These are phyloP conservation scores for Blastobasis lacticolella DNA, from an alignment of 2,888 invertebrate genomes.

Conservation along the genomic window DNA sequence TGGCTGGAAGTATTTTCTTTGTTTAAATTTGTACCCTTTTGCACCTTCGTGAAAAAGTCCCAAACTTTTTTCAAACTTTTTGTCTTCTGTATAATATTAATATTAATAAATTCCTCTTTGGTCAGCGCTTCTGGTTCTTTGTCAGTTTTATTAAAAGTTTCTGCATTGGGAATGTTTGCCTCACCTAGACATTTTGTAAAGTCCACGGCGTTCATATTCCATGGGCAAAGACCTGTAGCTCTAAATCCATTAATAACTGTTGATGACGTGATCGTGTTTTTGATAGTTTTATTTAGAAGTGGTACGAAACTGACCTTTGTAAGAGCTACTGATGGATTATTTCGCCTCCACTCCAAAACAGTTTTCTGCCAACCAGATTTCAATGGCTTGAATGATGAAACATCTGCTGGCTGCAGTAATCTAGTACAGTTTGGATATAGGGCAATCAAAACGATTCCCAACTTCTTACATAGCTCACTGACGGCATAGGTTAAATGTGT, in stretches of 20 bases:
- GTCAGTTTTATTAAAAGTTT: neutral
- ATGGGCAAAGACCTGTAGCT: constrained; percentile 10
- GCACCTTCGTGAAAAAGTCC: neutral
- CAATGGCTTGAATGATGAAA: constrained; percentile 10
- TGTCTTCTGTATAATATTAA: neutral
- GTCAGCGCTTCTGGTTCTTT: neutral
- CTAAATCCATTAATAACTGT: constrained; percentile 9
- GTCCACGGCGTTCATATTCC: constrained; percentile 6
- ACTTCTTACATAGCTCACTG: constrained; percentile 7
- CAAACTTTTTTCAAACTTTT: neutral
- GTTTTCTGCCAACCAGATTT: constrained; percentile 11
- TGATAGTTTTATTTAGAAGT: constrained; percentile 3
- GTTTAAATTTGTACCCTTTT: too few species aligned
- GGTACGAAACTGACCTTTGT: constrained; percentile 10
- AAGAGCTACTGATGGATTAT: constrained; percentile 9
- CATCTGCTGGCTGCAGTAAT: constrained; percentile 13
- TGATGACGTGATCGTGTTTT: constrained; percentile 1
- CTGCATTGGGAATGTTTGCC: neutral
- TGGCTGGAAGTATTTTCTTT: too few species aligned
- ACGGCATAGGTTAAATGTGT: constrained; percentile 11
- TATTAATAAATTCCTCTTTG: neutral
- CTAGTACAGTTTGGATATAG: constrained; percentile 12
- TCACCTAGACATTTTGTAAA: constrained; percentile 8
- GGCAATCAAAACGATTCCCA: constrained; percentile 12
- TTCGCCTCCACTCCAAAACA: constrained; percentile 10